A percentile compares a stretch with the other conserved stretches of the same genome.
Conservation (phyloP, 2,113 vertebrate species). For the Anguilla japonica region DNA sequence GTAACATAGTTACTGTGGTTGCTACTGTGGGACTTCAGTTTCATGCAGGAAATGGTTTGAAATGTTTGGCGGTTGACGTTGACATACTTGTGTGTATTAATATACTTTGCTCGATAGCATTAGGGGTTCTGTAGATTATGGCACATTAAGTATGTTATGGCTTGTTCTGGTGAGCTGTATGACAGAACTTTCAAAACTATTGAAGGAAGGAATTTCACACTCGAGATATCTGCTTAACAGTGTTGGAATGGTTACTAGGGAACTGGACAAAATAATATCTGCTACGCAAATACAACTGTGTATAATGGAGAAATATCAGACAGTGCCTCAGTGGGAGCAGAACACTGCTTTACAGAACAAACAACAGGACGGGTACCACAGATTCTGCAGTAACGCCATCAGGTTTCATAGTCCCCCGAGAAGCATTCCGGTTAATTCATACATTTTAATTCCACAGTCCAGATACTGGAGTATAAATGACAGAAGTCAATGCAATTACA, state of each 20-base stretch:
- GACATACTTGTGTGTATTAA: background rate
- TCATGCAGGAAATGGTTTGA: background rate
- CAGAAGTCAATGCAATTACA: slow-evolving; percentile 65
- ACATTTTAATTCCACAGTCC: slow-evolving; percentile 68
- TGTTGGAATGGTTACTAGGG: background rate
- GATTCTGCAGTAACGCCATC: slow-evolving; percentile 71
- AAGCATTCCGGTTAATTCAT: slow-evolving; percentile 67
- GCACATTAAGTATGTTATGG: too few relatives aligned
- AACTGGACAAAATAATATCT: background rate
- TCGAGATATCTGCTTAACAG: background rate
- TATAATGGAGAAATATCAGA: slow-evolving; percentile 30
- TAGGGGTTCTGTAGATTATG: too few relatives aligned
- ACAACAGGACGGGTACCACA: slow-evolving; percentile 67
- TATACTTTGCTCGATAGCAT: background rate
- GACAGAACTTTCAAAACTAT: background rate
- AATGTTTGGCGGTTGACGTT: background rate
- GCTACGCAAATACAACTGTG: background rate
- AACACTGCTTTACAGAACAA: slow-evolving; percentile 83
- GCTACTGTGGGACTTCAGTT: background rate
- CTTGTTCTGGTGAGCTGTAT: too few relatives aligned
- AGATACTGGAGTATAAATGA: slow-evolving; percentile 90
- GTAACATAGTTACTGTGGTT: too few relatives aligned
- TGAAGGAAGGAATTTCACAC: background rate
- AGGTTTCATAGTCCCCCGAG: slow-evolving; percentile 87
- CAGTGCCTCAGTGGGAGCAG: slow-evolving; percentile 2